A percentile compares a stretch with the other conserved stretches of the same genome.
These are phyloP conservation scores for Tanytarsus gracilentus DNA, from an alignment of 2,888 invertebrate genomes.

Conservation along the genomic window DNA sequence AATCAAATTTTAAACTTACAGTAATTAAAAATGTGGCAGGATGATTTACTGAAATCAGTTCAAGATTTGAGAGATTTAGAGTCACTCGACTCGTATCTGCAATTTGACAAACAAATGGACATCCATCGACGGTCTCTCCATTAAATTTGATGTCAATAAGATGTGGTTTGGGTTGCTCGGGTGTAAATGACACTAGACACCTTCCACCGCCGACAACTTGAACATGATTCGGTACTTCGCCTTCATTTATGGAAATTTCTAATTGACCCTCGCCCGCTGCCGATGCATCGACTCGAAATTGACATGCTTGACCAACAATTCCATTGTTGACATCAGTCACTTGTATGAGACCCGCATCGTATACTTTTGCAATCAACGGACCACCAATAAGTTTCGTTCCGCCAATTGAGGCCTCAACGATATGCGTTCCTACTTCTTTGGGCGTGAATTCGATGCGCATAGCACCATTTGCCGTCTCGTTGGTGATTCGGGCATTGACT, in stretches of 20 bases:
- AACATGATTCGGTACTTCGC: constrained; percentile 97
- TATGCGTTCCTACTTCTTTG: constrained; percentile 87
- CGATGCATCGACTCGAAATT: constrained; percentile 96
- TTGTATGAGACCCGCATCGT: constrained; percentile 86
- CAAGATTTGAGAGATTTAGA: constrained; percentile 63
- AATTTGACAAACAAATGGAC: constrained; percentile 80
- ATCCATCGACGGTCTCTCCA: constrained; percentile 84
- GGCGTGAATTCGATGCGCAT: constrained; percentile 89
- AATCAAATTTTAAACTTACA: constrained; percentile 39
- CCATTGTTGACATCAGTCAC: constrained; percentile 91
- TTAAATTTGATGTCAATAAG: constrained; percentile 94
- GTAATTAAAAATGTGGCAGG: constrained; percentile 71
- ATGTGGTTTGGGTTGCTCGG: constrained; percentile 83
- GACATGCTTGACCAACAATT: constrained; percentile 89
- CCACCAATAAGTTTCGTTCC: constrained; percentile 85
- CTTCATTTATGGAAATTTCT: constrained; percentile 98
- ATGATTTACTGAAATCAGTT: constrained; percentile 76
- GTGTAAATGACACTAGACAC: constrained; percentile 89
- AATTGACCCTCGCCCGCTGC: constrained; percentile 98
- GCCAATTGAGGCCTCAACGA: constrained; percentile 82
- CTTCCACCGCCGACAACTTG: constrained; percentile 92
- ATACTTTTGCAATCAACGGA: constrained; percentile 87
- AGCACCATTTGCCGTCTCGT: constrained; percentile 71
- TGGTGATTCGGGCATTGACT: constrained; percentile 71
- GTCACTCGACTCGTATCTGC: constrained; percentile 70